Conservation (phyloP, 2,113 vertebrate species). For the Pituophis catenifer region DNA sequence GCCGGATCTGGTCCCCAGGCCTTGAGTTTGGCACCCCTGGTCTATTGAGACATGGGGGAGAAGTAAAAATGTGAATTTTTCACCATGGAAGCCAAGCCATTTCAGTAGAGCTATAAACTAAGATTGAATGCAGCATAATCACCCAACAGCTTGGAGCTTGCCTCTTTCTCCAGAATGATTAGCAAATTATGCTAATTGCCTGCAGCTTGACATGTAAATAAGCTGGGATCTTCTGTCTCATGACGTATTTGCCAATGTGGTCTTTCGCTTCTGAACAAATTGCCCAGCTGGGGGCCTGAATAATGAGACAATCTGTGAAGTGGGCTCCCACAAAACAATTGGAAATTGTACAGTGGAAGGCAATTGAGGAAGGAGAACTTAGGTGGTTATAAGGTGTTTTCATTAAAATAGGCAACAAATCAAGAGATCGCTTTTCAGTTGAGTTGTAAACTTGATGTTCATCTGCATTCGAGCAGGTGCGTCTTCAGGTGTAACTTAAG, state of each 20-base stretch:
- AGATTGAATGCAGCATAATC: background rate
- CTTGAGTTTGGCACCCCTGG: too few relatives aligned
- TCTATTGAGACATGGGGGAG: background rate
- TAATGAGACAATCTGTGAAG: background rate
- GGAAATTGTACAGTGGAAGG: background rate
- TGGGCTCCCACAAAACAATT: background rate
- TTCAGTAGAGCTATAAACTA: background rate
- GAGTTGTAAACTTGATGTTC: background rate
- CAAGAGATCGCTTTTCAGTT: background rate
- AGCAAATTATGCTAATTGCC: conserved; percentile 25
- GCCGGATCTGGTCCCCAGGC: too few relatives aligned
- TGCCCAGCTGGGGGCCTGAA: background rate
- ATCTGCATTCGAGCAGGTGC: background rate
- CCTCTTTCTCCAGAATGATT: background rate
- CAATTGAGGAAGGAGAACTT: background rate
- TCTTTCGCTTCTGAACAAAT: conserved; percentile 17
- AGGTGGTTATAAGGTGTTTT: too few relatives aligned
- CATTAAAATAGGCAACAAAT: background rate
- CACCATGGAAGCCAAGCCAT: background rate
- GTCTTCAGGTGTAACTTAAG: too few relatives aligned
- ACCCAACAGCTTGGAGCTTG: background rate
- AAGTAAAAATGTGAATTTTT: background rate
- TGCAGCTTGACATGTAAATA: conserved; percentile 25
- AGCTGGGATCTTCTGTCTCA: background rate
- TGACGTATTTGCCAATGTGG: conserved; percentile 9